A percentile compares a stretch with the other conserved stretches of the same genome.
These are phyloP conservation scores for Endotricha flammealis DNA, from an alignment of 2,888 invertebrate species.

Conservation along the genomic window DNA sequence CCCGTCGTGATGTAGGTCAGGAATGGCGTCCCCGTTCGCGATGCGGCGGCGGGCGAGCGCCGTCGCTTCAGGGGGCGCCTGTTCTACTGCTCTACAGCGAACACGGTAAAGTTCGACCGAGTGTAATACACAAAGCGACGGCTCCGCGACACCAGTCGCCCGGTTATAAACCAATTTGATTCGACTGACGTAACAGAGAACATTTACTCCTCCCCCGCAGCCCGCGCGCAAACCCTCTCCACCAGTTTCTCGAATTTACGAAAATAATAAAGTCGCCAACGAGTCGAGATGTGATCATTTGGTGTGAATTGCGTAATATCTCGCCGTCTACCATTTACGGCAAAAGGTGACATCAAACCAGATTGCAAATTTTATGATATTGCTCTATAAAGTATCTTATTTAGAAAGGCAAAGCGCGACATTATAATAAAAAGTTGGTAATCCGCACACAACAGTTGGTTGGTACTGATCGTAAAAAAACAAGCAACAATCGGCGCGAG, in stretches of 20 bases:
- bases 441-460: conserved; percentile 11
- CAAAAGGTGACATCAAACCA: not conserved
- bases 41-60: conserved; percentile 33
- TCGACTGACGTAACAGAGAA: conserved; percentile 33
- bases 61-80: conserved; percentile 16
- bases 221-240: conserved; percentile 1
- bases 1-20: conserved; percentile 66
- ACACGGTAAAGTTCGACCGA: conserved; percentile 25
- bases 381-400: not conserved
- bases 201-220: too few species aligned
- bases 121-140: conserved; percentile 30
- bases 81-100: conserved; percentile 17
- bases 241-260: conserved; percentile 8
- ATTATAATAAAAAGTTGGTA: not conserved
- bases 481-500: conserved; percentile 26
- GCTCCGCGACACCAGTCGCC: conserved; percentile 19
- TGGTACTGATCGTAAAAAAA: conserved; percentile 22
- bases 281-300: conserved; percentile 4
- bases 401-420: too few species aligned
- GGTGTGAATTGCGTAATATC: conserved; percentile 11
- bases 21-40: conserved; percentile 50
- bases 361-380: conserved; percentile 1
- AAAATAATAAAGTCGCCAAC: conserved; percentile 13
- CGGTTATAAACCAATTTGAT: conserved; percentile 39
- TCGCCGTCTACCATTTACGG: not conserved